These are phyloP conservation scores for Agonopterix subpropinquella DNA, from an alignment of 2,888 invertebrate genomes.

Conservation along the genomic window DNA sequence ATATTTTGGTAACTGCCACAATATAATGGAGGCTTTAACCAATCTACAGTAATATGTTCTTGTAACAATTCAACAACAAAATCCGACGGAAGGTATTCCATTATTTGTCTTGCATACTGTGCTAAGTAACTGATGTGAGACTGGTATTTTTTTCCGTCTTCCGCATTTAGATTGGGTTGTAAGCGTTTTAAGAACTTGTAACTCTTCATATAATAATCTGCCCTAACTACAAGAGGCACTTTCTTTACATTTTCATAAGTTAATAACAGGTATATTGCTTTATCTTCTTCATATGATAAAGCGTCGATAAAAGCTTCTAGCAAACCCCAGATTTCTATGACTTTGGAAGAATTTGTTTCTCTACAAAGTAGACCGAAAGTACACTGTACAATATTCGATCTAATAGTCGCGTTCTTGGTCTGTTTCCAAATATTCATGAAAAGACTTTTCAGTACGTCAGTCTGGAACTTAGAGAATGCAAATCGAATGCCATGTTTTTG, in stretches of 20 bases:
- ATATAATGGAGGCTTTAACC: constrained; percentile 13
- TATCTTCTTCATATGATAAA: constrained; percentile 34
- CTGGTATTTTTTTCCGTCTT: constrained; percentile 18
- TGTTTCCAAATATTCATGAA: constrained; percentile 33
- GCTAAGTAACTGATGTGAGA: constrained; percentile 14
- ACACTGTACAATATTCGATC: constrained; percentile 30
- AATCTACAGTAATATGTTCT: constrained; percentile 14
- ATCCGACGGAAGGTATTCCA: constrained; percentile 16
- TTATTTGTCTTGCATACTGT: constrained; percentile 16
- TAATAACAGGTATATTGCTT: constrained; percentile 28
- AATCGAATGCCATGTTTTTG: constrained; percentile 41
- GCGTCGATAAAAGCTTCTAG: constrained; percentile 33
- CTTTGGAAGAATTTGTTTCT: constrained; percentile 19
- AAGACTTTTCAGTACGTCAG: constrained; percentile 28
- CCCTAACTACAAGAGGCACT: constrained; percentile 24
- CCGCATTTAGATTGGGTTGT: constrained; percentile 20
- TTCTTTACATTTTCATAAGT: constrained; percentile 17
- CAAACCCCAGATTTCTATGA: constrained; percentile 30
- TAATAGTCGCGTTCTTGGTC: constrained; percentile 34
- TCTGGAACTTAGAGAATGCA: constrained; percentile 28
- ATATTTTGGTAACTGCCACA: neutral
- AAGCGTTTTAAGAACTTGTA: constrained; percentile 29
- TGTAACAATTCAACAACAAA: constrained; percentile 27
- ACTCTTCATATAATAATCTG: constrained; percentile 31
- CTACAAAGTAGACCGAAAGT: constrained; percentile 27